Percentiles rank a stretch among this genome's conserved stretches.
These are phyloP conservation scores for Cotesia vestalis DNA, from an alignment of 1,140 invertebrate species.

Conservation along the genomic window DNA sequence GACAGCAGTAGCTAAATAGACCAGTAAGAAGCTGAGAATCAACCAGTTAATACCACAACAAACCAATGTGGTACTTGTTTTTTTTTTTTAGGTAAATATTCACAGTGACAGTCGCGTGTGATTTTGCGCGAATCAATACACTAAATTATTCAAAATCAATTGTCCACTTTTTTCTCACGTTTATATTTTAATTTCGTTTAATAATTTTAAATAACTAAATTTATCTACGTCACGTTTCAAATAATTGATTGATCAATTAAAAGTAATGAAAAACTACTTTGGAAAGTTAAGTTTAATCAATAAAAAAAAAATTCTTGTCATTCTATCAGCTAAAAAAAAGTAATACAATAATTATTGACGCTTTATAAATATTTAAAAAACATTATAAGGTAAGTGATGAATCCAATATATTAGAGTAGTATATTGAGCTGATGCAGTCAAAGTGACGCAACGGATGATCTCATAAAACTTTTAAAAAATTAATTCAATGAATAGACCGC, in stretches of 20 bases:
- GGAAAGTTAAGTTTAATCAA: neutral
- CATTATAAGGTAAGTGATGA: neutral
- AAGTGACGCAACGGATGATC: conserved; percentile 14
- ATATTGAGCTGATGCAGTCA: neutral
- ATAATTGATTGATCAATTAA: too few species aligned
- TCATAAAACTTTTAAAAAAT: neutral
- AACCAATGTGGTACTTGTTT: conserved; percentile 5
- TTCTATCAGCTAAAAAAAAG: too few species aligned
- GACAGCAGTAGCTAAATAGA: neutral
- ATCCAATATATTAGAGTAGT: neutral
- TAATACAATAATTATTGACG: neutral
- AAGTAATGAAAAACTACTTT: too few species aligned
- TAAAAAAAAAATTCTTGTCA: neutral
- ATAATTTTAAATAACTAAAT: too few species aligned
- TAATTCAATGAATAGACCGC: neutral
- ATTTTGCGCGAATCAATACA: too few species aligned
- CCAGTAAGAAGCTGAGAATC: neutral
- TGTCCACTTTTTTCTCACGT: too few species aligned
- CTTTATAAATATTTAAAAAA: neutral
- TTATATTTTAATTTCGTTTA: too few species aligned
- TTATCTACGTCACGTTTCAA: too few species aligned
- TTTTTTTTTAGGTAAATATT: conserved; percentile 20
- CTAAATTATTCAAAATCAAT: too few species aligned
- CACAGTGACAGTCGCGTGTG: too few species aligned
- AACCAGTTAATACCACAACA: neutral